These are phyloP conservation scores for Pyrocoelia pectoralis DNA, from an alignment of 2,888 invertebrate genomes.

Conservation along the genomic window DNA sequence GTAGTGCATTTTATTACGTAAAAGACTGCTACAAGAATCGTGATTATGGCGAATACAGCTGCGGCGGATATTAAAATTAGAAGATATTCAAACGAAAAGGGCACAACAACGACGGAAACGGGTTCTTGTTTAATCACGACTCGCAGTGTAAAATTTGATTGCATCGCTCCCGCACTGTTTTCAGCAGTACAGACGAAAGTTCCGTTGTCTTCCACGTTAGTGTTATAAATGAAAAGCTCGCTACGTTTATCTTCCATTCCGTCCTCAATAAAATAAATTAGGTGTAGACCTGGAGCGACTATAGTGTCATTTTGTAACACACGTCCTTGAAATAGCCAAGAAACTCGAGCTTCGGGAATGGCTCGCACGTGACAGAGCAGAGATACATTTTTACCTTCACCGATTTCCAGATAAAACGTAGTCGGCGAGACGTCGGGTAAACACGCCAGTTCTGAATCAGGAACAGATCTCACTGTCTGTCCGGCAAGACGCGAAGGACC, in stretches of 20 bases:
- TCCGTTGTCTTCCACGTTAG: constrained; percentile 82
- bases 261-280: constrained; percentile 76
- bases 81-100: constrained; percentile 74
- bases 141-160: constrained; percentile 82
- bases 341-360: constrained; percentile 80
- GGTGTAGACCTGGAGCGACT: constrained; percentile 70
- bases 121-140: constrained; percentile 78
- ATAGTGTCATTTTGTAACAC: constrained; percentile 79
- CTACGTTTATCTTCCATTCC: constrained; percentile 78
- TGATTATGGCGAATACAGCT: constrained; percentile 69
- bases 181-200: constrained; percentile 87
- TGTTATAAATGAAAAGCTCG: constrained; percentile 80
- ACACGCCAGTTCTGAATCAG: constrained; percentile 79
- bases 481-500: constrained; percentile 73
- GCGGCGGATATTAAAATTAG: constrained; percentile 74
- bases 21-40: constrained; percentile 72
- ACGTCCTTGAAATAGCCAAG: constrained; percentile 86
- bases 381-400: constrained; percentile 83
- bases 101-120: constrained; percentile 45
- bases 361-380: constrained; percentile 82
- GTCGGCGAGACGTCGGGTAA: constrained; percentile 80
- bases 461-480: constrained; percentile 72
- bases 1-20: constrained; percentile 54
- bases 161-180: constrained; percentile 82
- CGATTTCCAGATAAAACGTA: constrained; percentile 78